Base-by-base conservation (phyloP, 2,888 invertebrate genomes). In the Phengaris arion region DNA sequence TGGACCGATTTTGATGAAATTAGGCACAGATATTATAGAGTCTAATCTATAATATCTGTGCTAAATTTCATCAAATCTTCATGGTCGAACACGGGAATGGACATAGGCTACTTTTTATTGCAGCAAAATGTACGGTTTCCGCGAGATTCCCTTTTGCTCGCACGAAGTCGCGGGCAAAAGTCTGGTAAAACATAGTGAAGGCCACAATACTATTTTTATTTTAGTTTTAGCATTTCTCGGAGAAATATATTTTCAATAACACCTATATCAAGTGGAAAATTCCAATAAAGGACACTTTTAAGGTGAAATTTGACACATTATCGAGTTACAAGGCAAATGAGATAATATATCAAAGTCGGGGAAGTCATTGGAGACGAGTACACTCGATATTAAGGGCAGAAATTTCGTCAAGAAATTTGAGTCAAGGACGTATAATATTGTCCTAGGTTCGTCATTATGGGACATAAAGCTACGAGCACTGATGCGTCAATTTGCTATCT, bases 251-350 rank as follows among this genome's bases (percentile, higher is more conserved):
- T 35, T 45, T 9, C 59, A 13, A 52, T 64, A 64, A 64, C 59
- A 64, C 35, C 13, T 8, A 45, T 64, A 45, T 45, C 35, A 64
- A 64, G 64, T 64, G 64, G 35, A 45, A 64, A 64, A 64, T 13
- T 2, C 64, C 35, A 12, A 13, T 64, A 64, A 64, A 64, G 12
- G 12, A 35, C 13, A 64, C 45, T 64, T 35, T 64, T 64, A 64
- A 64, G 45, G 64, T 45, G 35, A 64, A 64, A 64, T 45, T 64
- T 64, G 64, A 64, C 12, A 45, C 35, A 45, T 64, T 45, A 64
- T 64, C 64, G 64, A 35, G 45, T 64, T 64, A 64, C 64, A 64
- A 64, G 64, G 64, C 64, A 45, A 64, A 64, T 64, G 64, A 64
- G 64, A 45, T 64, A 45, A 64, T 64, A 45, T 64, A 64, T 64